Percentiles rank a stretch among this genome's conserved stretches.
Evolutionary conservation across 2,113 vertebrate species (phyloP).

Genomic region (Varanus komodoensis): DNA sequence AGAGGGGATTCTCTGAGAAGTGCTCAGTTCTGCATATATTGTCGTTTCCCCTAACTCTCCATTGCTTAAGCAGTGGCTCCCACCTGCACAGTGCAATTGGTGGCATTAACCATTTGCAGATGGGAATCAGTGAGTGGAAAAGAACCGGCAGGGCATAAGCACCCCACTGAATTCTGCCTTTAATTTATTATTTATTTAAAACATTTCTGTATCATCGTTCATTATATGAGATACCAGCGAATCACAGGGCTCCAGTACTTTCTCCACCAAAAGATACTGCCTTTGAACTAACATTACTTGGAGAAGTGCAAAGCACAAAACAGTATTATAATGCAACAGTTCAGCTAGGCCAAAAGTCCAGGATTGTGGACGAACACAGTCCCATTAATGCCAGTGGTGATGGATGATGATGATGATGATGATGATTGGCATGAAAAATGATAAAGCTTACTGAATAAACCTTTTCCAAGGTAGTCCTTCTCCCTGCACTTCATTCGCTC

Average conservation of each 20-base stretch:
- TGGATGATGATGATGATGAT: slow-evolving; percentile 6
- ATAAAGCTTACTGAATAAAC: background rate
- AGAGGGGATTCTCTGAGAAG: no score
- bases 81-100: no score
- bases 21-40: no score
- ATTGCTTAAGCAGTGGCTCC: no score
- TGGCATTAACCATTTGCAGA: no score
- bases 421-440: slow-evolving; percentile 6
- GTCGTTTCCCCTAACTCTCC: no score
- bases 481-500: background rate
- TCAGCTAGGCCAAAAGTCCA: background rate
- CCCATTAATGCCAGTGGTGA: background rate
- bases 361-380: background rate
- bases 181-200: background rate
- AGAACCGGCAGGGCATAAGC: no score
- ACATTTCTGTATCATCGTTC: background rate
- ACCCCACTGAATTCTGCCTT: no score
- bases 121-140: no score
- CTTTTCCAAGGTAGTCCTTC: background rate
- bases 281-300: background rate
- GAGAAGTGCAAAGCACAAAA: background rate
- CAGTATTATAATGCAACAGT: background rate
- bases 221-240: background rate
- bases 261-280: background rate
- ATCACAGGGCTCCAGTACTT: background rate